Evolutionary conservation across 2,888 invertebrate species (phyloP).

Genomic region (Ischnus inquisitorius): DNA sequence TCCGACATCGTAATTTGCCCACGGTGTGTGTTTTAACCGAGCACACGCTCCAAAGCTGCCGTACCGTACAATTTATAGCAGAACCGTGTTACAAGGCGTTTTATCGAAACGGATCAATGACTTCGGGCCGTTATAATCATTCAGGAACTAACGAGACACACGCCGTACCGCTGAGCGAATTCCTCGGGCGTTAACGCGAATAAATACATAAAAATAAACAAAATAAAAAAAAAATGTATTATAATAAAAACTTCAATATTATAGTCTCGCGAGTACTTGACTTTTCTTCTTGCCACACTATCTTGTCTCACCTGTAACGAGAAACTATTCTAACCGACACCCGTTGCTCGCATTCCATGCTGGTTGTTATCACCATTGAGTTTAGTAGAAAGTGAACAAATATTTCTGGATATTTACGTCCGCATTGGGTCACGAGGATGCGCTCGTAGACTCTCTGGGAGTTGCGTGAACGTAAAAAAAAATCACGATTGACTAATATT

Average conservation of each 20-base stretch:
- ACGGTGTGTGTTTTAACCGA: conserved; percentile 15
- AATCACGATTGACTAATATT: not conserved
- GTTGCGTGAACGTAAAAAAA: not conserved
- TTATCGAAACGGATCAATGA: conserved; percentile 25
- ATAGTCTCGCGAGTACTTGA: not conserved
- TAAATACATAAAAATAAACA: not conserved
- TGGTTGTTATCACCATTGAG: not conserved
- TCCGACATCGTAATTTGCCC: conserved; percentile 12
- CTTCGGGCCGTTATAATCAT: conserved; percentile 1
- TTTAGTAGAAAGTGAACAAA: conserved; percentile 10
- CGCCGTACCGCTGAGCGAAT: not conserved
- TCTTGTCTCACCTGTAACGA: not conserved
- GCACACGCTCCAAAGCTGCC: not conserved
- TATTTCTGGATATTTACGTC: not conserved
- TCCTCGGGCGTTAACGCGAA: not conserved
- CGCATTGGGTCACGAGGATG: not conserved
- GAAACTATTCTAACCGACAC: not conserved
- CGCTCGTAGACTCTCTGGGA: too few relatives aligned
- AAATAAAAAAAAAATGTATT: not conserved
- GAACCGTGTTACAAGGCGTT: not conserved
- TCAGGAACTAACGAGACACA: conserved; percentile 16
- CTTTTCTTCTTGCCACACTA: conserved; percentile 3
- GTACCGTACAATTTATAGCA: conserved; percentile 9
- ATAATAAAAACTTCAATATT: not conserved
- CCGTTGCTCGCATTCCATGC: not conserved